Conservation (phyloP, 2,888 invertebrate species). For the Ophion costatus region DNA sequence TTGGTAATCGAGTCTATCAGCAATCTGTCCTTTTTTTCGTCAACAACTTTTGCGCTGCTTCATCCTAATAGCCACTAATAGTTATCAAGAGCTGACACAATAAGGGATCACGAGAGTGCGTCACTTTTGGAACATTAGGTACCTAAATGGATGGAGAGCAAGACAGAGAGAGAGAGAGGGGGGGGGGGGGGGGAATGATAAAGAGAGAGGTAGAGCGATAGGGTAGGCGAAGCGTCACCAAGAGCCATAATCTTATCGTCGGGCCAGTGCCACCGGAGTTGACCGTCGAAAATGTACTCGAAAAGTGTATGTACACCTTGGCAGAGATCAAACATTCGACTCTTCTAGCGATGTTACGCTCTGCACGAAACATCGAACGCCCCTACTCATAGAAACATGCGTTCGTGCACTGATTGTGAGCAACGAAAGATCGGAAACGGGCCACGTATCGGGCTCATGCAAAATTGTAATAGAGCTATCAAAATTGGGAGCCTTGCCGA, state of each 20-base stretch:
- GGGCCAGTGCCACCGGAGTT: slow-evolving; percentile 11
- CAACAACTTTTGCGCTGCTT: slow-evolving; percentile 35
- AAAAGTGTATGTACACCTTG: slow-evolving; percentile 15
- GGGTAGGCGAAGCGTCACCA: neutral
- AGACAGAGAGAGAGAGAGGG: slow-evolving; percentile 12
- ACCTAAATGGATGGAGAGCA: neutral
- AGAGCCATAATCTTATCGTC: slow-evolving; percentile 56
- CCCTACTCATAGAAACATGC: neutral
- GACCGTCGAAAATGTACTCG: slow-evolving; percentile 51
- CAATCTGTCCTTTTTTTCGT: slow-evolving; percentile 72
- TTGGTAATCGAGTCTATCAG: slow-evolving; percentile 61
- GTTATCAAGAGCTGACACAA: slow-evolving; percentile 73
- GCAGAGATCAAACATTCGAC: slow-evolving; percentile 10
- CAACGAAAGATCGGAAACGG: neutral
- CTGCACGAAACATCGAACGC: neutral
- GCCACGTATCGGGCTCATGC: neutral
- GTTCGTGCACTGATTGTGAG: neutral
- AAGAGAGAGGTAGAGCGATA: neutral
- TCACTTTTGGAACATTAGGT: slow-evolving; percentile 41
- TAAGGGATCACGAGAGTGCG: slow-evolving; percentile 54
- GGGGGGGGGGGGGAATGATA: no score
- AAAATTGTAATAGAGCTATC: neutral
- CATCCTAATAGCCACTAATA: slow-evolving; percentile 73
- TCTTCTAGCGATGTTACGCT: neutral
- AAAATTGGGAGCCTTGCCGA: neutral